phyloP scores from a whole-genome alignment of 2,797 vertebrate species.

The Hyperoplus lanceolatus region DNA sequence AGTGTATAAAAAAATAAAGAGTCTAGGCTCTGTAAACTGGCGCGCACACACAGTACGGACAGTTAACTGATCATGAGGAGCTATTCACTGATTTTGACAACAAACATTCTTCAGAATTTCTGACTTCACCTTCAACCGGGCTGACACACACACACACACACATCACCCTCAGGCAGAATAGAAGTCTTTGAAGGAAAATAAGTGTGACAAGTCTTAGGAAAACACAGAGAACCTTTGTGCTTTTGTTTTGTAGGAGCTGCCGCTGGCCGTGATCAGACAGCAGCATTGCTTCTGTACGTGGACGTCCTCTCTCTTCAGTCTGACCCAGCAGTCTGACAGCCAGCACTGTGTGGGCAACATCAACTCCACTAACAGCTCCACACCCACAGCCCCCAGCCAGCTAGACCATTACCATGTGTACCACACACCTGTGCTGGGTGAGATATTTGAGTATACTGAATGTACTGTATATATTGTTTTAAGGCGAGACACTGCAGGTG shows the following conservation, averaged over 20 bases:
- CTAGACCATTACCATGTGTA: conserved; percentile 88
- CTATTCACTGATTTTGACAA: too few relatives aligned
- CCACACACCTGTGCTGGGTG: conserved; percentile 96
- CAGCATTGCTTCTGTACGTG: conserved; percentile 91
- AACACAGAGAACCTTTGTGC: conserved; percentile 31
- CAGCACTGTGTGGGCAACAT: conserved; percentile 74
- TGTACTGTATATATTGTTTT: too few relatives aligned
- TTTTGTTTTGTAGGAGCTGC: conserved; percentile 89
- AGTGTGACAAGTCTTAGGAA: conserved; percentile 15
- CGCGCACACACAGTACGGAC: too few relatives aligned
- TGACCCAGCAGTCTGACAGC: conserved; percentile 77
- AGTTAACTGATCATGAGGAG: too few relatives aligned
- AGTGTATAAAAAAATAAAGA: too few relatives aligned
- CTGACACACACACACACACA: not conserved
- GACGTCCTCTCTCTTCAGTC: conserved; percentile 86
- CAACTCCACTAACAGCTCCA: conserved; percentile 51
- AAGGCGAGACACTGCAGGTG: too few relatives aligned
- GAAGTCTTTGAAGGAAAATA: conserved; percentile 1
- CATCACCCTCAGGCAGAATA: conserved; percentile 3
- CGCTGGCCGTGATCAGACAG: conserved; percentile 88
- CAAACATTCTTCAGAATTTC: not conserved
- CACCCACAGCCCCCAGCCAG: not conserved
- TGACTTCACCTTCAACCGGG: conserved; percentile 3
- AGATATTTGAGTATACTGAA: conserved; percentile 1
- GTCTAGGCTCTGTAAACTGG: too few relatives aligned